Base-by-base conservation (phyloP, 2,113 vertebrate genomes). In the Calyptommatus sinebrachiatus region DNA sequence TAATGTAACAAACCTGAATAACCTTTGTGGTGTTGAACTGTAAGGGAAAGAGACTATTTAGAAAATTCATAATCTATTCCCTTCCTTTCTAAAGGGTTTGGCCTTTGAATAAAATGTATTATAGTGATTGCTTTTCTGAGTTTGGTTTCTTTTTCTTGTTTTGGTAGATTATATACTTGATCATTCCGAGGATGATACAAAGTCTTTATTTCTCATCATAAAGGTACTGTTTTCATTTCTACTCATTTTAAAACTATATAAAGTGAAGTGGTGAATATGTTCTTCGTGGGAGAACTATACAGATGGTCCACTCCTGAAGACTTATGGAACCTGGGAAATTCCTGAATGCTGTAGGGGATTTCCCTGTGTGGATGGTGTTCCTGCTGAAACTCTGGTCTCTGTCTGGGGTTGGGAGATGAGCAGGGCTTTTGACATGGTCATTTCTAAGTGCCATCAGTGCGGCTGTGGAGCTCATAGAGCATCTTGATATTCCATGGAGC, bases 121-220 rank as follows among this genome's bases (percentile, higher is more conserved):
- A 2, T 6, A 67, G 14, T 41, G 31, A 66, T 45, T 78, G 7
- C 83, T 67, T 71, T 72, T 60, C 61, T 66, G 57, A 46, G n/a
- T 16, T 73, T 22, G 66, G 0, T 3, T 75, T 82, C 82, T 76
- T 71, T 88, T 78, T 66, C 28, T 18, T 89, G 48, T 26, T 53
- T 20, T 82, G 87, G 69, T 84, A 96, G 98, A 96, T 79, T 95
- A 97, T 78, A 97, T 98, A 88, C 95, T 99, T 86, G 96, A 98
- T 89, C 94, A 99, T 89, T 99, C 97, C 69, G 98, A 99, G 91
- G 98, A 99, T 89, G 98, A 99, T 89, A 99, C 97, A 16, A 99
- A 99, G 91, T 99, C 98, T 26, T 95, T 99, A 24, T 99, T 99
- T 91, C 96, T 97, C 73, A 97, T 99, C 91, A 99, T 99, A 93